A percentile compares a stretch with the other conserved stretches of the same genome.
These are phyloP conservation scores for Reinhardtius hippoglossoides DNA, from an alignment of 2,113 vertebrate species.

Conservation along the genomic window DNA sequence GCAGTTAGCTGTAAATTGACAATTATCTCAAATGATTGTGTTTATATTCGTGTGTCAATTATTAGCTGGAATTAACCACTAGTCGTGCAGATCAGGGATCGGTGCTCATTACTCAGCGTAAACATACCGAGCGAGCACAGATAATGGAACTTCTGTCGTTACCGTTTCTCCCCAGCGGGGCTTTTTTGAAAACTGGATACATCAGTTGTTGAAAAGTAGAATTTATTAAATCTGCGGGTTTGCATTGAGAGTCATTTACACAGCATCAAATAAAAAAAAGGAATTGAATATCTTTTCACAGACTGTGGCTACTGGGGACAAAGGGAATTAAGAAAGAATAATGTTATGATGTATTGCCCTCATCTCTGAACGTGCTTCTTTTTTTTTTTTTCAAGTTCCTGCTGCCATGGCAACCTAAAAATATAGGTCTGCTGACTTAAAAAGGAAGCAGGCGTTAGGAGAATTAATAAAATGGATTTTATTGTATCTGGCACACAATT, in stretches of 20 bases:
- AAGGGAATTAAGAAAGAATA: constrained; percentile 34
- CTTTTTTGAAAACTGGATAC: constrained; percentile 10
- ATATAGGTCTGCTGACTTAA: constrained; percentile 80
- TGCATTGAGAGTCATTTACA: constrained; percentile 12
- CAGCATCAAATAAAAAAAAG: neutral
- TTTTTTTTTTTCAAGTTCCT: constrained; percentile 27
- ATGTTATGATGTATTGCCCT: constrained; percentile 51
- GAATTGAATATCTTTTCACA: constrained; percentile 24
- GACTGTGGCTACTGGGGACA: neutral
- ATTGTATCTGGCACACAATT: constrained; percentile 83
- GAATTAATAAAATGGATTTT: constrained; percentile 85
- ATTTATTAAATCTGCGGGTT: constrained; percentile 21
- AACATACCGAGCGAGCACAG: constrained; percentile 34
- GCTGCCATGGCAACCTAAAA: constrained; percentile 82
- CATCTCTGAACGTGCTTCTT: constrained; percentile 43
- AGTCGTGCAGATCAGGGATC: constrained; percentile 45
- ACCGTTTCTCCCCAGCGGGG: neutral
- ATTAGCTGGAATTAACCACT: constrained; percentile 45
- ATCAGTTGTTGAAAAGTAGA: constrained; percentile 33
- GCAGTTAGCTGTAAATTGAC: constrained; percentile 49
- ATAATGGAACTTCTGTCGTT: constrained; percentile 43
- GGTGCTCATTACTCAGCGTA: constrained; percentile 38
- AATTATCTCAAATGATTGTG: constrained; percentile 57
- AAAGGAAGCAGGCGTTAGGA: constrained; percentile 69
- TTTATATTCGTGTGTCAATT: constrained; percentile 54